Percentiles rank a stretch among this genome's conserved stretches.
These are phyloP conservation scores for Diaperis boleti DNA, from an alignment of 2,888 invertebrate species.

Conservation along the genomic window DNA sequence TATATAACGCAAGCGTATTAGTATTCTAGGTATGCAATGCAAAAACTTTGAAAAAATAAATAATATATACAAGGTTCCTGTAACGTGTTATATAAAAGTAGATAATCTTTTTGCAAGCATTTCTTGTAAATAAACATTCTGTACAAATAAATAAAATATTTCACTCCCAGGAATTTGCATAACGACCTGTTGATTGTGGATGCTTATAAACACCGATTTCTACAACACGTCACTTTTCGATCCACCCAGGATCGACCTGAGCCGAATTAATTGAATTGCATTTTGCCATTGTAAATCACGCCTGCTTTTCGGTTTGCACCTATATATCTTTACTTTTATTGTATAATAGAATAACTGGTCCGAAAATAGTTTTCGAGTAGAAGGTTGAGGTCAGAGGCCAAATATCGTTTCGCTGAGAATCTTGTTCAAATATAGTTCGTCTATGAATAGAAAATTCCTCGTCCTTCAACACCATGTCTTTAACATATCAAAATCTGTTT, in stretches of 20 bases:
- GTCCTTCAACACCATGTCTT: conserved; percentile 22
- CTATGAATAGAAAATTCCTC: conserved; percentile 28
- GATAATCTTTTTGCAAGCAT: neutral
- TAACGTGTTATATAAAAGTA: neutral
- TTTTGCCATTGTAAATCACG: no score
- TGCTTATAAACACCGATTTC: conserved; percentile 8
- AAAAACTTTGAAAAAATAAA: no score
- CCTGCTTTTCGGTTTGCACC: no score
- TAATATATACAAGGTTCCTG: no score
- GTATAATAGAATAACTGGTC: no score
- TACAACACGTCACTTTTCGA: neutral
- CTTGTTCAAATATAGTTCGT: conserved; percentile 18
- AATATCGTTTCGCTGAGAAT: conserved; percentile 5
- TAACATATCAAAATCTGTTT: conserved; percentile 29
- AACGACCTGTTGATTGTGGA: conserved; percentile 20
- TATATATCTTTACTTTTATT: no score
- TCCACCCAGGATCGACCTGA: neutral
- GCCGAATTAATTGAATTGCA: neutral
- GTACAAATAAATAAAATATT: conserved; percentile 17
- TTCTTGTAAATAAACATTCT: neutral
- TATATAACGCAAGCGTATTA: no score
- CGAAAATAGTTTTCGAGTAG: conserved; percentile 6
- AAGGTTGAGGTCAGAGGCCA: conserved; percentile 10
- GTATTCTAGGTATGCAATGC: no score
- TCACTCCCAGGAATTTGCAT: conserved; percentile 11